Evolutionary conservation across 2,888 invertebrate genomes (phyloP).

Genomic region (Dastarcus helophoroides): DNA sequence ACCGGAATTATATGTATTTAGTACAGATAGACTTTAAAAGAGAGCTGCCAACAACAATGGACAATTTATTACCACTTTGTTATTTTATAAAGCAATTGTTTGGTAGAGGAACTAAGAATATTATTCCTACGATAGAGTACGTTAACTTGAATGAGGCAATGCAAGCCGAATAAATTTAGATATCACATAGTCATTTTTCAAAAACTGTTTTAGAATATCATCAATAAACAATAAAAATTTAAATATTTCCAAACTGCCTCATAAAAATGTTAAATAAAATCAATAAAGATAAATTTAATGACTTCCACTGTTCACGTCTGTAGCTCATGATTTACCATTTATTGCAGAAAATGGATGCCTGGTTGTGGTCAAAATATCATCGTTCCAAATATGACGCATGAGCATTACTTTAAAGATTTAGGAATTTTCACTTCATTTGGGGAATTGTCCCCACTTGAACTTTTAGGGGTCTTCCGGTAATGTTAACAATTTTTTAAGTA

Average conservation of each 20-base stretch:
- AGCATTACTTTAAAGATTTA: conserved; percentile 40
- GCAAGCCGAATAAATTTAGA: too few species aligned
- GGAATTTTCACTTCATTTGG: conserved; percentile 63
- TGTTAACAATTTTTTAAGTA: too few species aligned
- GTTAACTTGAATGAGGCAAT: too few species aligned
- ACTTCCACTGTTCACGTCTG: too few species aligned
- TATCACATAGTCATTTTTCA: too few species aligned
- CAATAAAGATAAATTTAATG: too few species aligned
- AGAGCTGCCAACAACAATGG: conserved; percentile 36
- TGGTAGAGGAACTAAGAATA: conserved; percentile 43
- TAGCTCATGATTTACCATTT: too few species aligned
- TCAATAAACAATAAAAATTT: too few species aligned
- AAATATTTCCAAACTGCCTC: too few species aligned
- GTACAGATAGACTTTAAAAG: conserved; percentile 53
- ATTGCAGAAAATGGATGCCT: conserved; percentile 57
- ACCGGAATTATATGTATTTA: conserved; percentile 48
- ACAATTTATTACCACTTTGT: conserved; percentile 52
- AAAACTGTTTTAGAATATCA: too few species aligned
- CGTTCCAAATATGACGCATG: conserved; percentile 19
- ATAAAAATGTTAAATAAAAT: too few species aligned
- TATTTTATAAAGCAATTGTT: conserved; percentile 58
- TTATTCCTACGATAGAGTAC: conserved; percentile 68
- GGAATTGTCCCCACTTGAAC: conserved; percentile 51
- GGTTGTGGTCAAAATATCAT: conserved; percentile 46
- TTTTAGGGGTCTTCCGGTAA: conserved; percentile 50